Percentiles rank a stretch among this genome's conserved stretches.
Conservation (phyloP, 2,797 vertebrate genomes). For the Enteromius fasciolatus region DNA sequence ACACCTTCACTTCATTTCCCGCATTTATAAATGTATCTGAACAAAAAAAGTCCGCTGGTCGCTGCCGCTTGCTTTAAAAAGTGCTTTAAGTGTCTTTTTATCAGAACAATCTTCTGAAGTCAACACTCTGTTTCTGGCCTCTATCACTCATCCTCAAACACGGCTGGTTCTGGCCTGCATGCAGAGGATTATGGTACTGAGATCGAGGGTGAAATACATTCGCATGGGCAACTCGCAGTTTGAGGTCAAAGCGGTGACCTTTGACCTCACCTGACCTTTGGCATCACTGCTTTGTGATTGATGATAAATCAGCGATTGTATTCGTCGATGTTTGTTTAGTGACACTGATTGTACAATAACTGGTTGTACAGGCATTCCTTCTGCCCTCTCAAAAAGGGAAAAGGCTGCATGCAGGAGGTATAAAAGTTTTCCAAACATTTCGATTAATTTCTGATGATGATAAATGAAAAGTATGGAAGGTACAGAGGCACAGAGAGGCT, state of each 20-base stretch:
- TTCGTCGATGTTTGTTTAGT: slow-evolving; percentile 17
- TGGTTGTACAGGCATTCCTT: slow-evolving; percentile 49
- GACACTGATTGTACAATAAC: slow-evolving; percentile 41
- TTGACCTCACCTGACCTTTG: slow-evolving; percentile 68
- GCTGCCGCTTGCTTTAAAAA: slow-evolving; percentile 40
- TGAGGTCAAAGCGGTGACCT: slow-evolving; percentile 12
- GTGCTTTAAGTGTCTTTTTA: slow-evolving; percentile 39
- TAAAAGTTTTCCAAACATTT: slow-evolving; percentile 11
- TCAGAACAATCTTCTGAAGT: slow-evolving; percentile 2
- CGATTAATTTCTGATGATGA: background rate
- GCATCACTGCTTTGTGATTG: slow-evolving; percentile 70
- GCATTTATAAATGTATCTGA: background rate
- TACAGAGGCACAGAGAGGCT: slow-evolving; percentile 34
- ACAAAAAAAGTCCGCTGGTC: slow-evolving; percentile 13
- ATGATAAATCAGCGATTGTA: slow-evolving; percentile 58
- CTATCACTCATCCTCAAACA: background rate
- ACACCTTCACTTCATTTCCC: background rate
- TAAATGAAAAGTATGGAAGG: slow-evolving; percentile 38
- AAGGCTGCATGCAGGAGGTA: slow-evolving; percentile 21
- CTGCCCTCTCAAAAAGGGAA: slow-evolving; percentile 51
- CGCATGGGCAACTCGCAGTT: slow-evolving; percentile 2
- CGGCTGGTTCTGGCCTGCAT: slow-evolving; percentile 14
- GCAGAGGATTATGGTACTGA: slow-evolving; percentile 40
- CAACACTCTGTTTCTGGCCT: slow-evolving; percentile 11
- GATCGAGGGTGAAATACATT: slow-evolving; percentile 3